Conservation (phyloP, 2,113 vertebrate genomes). For the Rutilus rutilus region DNA sequence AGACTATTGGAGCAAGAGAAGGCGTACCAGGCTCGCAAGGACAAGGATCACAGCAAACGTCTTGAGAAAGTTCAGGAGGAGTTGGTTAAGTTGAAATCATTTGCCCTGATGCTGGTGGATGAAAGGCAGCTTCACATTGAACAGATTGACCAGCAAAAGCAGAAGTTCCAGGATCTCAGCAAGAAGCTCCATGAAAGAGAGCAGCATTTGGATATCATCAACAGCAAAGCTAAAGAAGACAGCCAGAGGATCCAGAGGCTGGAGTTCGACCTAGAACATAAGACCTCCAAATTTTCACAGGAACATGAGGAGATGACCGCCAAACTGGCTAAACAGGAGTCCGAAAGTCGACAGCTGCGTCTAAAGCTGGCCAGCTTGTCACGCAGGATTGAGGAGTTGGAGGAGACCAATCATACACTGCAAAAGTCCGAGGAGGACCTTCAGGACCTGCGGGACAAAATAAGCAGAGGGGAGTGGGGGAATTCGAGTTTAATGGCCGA, state of each 20-base stretch:
- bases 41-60: conserved; percentile 86
- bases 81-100: conserved; percentile 92
- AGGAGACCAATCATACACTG: conserved; percentile 85
- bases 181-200: conserved; percentile 89
- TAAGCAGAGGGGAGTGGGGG: conserved; percentile 89
- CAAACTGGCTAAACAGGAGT: conserved; percentile 85
- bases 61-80: conserved; percentile 88
- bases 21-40: conserved; percentile 87
- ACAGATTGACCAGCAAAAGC: conserved; percentile 88
- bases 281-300: conserved; percentile 78
- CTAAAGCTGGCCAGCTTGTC: conserved; percentile 82
- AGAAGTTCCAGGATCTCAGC: conserved; percentile 88
- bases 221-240: conserved; percentile 82
- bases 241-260: conserved; percentile 85
- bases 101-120: conserved; percentile 95
- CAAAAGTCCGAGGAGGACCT: conserved; percentile 91
- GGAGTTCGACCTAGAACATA: conserved; percentile 87
- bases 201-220: conserved; percentile 76
- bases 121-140: conserved; percentile 93
- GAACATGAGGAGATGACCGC: conserved; percentile 90
- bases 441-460: conserved; percentile 89
- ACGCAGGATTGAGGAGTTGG: conserved; percentile 85
- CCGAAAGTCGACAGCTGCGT: conserved; percentile 85
- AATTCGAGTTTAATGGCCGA: conserved; percentile 88
- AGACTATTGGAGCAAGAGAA: conserved; percentile 95